Evolutionary conservation across 2,797 vertebrate genomes (phyloP).

Genomic region (Leucoraja ocellata): DNA sequence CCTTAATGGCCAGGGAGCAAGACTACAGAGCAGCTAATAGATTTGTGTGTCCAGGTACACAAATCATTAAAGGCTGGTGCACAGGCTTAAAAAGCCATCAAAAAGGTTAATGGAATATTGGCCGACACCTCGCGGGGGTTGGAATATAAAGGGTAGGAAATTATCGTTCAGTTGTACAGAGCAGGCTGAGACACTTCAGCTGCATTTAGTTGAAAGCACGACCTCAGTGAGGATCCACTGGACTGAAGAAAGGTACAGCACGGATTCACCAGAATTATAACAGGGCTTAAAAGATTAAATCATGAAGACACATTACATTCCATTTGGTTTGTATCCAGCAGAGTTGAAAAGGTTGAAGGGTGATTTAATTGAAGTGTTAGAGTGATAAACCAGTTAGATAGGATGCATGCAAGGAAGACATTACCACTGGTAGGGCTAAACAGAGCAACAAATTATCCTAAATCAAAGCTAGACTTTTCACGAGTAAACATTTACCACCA

Average conservation of each 20-base stretch:
- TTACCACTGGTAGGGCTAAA: not conserved
- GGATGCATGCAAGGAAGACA: not conserved
- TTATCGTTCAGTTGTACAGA: not conserved
- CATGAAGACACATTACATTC: not conserved
- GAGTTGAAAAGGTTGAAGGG: too few species aligned
- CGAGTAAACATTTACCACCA: not conserved
- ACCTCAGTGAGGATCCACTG: not conserved
- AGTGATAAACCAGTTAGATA: not conserved
- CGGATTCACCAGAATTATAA: not conserved
- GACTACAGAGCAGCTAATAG: not conserved
- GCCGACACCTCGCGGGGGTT: not conserved
- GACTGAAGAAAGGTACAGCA: not conserved
- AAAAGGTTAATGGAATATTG: constrained; percentile 29
- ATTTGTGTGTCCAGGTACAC: not conserved
- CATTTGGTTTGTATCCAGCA: not conserved
- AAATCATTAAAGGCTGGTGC: constrained; percentile 16
- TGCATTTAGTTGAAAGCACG: not conserved
- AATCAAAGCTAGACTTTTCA: not conserved
- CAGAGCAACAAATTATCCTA: not conserved
- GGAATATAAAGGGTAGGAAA: not conserved
- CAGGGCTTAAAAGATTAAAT: constrained; percentile 8
- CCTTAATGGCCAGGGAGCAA: not conserved
- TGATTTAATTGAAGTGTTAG: not conserved
- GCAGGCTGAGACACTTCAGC: not conserved
- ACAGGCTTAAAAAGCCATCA: not conserved